Evolutionary conservation across 2,113 vertebrate genomes (phyloP).

Genomic region (Notarius lentiginosus): DNA sequence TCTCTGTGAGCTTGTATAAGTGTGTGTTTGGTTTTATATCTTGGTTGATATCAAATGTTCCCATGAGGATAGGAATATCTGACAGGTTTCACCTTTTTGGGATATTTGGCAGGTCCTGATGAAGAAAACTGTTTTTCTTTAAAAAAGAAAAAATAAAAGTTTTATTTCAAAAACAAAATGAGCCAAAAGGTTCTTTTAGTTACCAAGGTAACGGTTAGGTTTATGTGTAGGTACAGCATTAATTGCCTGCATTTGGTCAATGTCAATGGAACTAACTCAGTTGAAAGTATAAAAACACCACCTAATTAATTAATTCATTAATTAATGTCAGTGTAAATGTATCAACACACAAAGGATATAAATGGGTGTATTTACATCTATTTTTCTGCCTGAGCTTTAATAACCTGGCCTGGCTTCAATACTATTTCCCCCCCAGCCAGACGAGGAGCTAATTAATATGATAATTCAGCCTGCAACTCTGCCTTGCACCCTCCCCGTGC

Average conservation of each 20-base stretch:
- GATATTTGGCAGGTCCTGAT: background rate
- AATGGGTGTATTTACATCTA: background rate
- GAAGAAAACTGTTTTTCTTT: background rate
- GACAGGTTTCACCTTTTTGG: background rate
- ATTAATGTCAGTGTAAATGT: background rate
- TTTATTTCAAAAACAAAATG: background rate
- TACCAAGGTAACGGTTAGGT: background rate
- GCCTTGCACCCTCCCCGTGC: slow-evolving; percentile 45
- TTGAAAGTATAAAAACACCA: background rate
- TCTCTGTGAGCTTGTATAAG: background rate
- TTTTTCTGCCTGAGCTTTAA: background rate
- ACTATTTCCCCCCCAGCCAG: slow-evolving; percentile 24
- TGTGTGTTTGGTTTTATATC: background rate
- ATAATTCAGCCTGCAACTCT: slow-evolving; percentile 35
- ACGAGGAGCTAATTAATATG: slow-evolving; percentile 48
- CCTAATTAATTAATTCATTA: background rate
- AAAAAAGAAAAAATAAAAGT: too few relatives aligned
- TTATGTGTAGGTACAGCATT: background rate
- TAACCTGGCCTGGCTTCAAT: background rate
- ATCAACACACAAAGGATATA: background rate
- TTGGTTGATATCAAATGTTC: background rate
- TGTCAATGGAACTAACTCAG: background rate
- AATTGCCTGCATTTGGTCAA: too few relatives aligned
- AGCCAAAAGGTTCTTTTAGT: background rate
- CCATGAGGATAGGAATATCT: background rate